Evolutionary conservation across 2,888 invertebrate genomes (phyloP), one percentile per base, ranked within the genome.

Genomic region (Drosophila fulvimacula): DNA sequence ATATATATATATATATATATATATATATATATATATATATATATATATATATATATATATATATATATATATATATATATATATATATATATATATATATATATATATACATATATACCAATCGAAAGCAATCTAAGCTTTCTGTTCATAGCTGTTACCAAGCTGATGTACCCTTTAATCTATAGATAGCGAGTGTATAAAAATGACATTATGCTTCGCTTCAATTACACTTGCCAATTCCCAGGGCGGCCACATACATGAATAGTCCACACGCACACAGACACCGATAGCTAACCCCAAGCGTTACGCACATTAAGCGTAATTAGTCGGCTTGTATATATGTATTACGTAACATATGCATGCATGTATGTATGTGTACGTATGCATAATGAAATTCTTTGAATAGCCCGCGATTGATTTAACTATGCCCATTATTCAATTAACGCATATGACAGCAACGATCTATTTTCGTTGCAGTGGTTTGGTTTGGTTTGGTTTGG

Each of bases 211-310:
- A 78, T 62, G 73, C 73, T 66, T 49, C 62, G 69, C 62, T 81
- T 73, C 49, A 73, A 81, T 79, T 79, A 71, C 82, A 87, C 62
- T 87, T 70, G 76, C 79, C 58, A 65, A 65, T 78, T 78, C 73
- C 87, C 84, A 82, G 57, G 52, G 73, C 62, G 38, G 52, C 39
- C 34, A 34, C 34, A 32, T 13, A 34, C 49, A 6, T 19, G 32
- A 13, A 32, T 32, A 19, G 17, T 32, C 49, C 32, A 60, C 62
- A 36, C 51, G 21, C n/a, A 17, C 38, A 34, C 48, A 63, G 3
- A 17, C 4, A 17, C 9, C 19, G 24, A 24, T 3, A 63, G 11
- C 19, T 32, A 34, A n/a, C 13, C 48, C 13, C 42, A 19, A 41
- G 60, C 56, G 58, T 7, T 21, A 41, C 21, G 32, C 69, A 65